Percentiles rank a stretch among this genome's conserved stretches.
Conservation (phyloP, 2,888 invertebrate species). For the Macaria notata region DNA sequence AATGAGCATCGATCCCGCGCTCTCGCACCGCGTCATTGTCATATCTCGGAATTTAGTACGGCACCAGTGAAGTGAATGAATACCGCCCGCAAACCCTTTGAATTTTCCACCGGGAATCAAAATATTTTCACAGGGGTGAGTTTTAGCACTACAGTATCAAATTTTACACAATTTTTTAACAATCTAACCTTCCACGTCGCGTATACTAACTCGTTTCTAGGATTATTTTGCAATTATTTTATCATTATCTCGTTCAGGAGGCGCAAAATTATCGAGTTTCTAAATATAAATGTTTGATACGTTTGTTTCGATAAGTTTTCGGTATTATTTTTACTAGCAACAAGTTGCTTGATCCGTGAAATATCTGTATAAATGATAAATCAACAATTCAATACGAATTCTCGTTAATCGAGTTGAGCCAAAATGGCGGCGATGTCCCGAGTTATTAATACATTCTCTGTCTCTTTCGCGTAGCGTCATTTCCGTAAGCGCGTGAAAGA, state of each 20-base stretch:
- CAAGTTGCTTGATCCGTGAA: constrained; percentile 9
- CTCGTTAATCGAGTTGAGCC: constrained; percentile 66
- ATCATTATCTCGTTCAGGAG: constrained; percentile 40
- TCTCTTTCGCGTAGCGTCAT: constrained; percentile 49
- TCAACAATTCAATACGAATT: constrained; percentile 53
- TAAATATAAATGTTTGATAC: constrained; percentile 28
- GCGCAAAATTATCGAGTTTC: constrained; percentile 26
- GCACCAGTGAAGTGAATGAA: constrained; percentile 78
- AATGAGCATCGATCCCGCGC: constrained; percentile 75
- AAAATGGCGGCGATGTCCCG: constrained; percentile 76
- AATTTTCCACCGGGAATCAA: constrained; percentile 68
- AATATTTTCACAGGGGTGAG: constrained; percentile 64
- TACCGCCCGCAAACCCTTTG: constrained; percentile 77
- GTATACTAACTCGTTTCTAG: constrained; percentile 25
- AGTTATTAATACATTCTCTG: constrained; percentile 69
- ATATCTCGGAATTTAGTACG: constrained; percentile 81
- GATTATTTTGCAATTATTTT: constrained; percentile 54
- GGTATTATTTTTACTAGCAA: constrained; percentile 4
- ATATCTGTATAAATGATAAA: constrained; percentile 40
- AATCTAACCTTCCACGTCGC: constrained; percentile 38
- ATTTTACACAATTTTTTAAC: constrained; percentile 29
- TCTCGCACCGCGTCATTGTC: constrained; percentile 79
- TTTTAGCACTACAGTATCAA: constrained; percentile 23
- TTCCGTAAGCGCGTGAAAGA: constrained; percentile 45
- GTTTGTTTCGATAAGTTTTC: constrained; percentile 19